Conservation (phyloP, 2,888 invertebrate species). For the Drosophila picticornis region DNA sequence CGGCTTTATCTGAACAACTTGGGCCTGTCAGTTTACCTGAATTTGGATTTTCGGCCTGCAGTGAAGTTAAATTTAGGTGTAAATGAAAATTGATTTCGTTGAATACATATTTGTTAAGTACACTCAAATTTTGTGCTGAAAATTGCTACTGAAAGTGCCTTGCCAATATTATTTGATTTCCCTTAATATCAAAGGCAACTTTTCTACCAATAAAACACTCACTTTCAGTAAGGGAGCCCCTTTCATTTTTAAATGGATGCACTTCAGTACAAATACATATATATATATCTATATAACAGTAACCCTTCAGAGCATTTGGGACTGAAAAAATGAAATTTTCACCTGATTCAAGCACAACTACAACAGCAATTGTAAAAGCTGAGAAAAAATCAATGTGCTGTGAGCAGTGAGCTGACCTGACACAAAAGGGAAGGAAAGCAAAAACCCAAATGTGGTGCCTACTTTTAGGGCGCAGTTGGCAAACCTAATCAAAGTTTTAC, state of each 20-base stretch:
- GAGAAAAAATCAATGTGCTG: conserved; percentile 31
- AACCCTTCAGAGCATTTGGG: conserved; percentile 2
- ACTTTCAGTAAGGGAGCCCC: background rate
- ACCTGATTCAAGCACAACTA: conserved; percentile 9
- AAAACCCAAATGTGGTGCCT: conserved; percentile 23
- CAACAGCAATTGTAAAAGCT: background rate
- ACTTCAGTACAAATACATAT: background rate
- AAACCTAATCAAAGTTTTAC: conserved; percentile 76
- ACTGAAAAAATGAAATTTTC: conserved; percentile 11
- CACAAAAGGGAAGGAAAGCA: background rate
- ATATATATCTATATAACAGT: background rate
- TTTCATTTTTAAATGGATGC: conserved; percentile 7
- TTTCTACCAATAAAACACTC: background rate
- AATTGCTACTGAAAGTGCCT: background rate
- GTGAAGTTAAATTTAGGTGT: background rate
- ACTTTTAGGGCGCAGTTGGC: conserved; percentile 41
- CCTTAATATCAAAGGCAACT: background rate
- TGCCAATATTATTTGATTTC: background rate
- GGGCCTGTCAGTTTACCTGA: background rate
- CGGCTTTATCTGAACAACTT: background rate
- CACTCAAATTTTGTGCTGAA: background rate
- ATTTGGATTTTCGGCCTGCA: background rate
- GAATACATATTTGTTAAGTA: background rate
- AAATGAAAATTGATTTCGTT: background rate
- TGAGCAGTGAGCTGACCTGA: conserved; percentile 5